Evolutionary conservation across 2,113 vertebrate species (phyloP).

Genomic region (Sander lucioperca): DNA sequence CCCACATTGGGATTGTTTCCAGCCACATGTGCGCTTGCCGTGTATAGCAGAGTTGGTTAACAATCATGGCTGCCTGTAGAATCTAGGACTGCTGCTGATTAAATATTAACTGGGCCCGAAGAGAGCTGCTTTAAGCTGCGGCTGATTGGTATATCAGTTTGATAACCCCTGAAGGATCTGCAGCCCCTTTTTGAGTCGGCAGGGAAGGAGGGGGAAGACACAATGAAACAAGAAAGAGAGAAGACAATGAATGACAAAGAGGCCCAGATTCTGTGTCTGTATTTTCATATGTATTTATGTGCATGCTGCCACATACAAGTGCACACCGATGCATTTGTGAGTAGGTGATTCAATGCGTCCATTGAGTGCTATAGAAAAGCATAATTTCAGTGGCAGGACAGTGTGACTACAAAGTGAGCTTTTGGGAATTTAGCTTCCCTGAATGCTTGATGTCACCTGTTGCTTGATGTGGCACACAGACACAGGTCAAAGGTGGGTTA

Average conservation of each 20-base stretch:
- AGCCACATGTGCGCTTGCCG: constrained; percentile 19
- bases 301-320: constrained; percentile 25
- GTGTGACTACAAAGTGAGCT: constrained; percentile 49
- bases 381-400: constrained; percentile 51
- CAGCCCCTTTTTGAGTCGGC: constrained; percentile 42
- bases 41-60: constrained; percentile 58
- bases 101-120: constrained; percentile 79
- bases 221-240: constrained; percentile 46
- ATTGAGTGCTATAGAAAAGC: constrained; percentile 9
- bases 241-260: constrained; percentile 54
- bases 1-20: constrained; percentile 33
- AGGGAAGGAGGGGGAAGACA: constrained; percentile 35
- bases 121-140: constrained; percentile 73
- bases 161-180: constrained; percentile 74
- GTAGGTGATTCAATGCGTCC: constrained; percentile 21
- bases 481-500: constrained; percentile 33
- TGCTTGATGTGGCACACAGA: constrained; percentile 10
- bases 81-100: constrained; percentile 81
- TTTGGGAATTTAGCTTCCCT: constrained; percentile 67
- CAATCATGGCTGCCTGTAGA: constrained; percentile 72
- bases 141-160: constrained; percentile 77
- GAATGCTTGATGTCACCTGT: constrained; percentile 22
- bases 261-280: constrained; percentile 41
- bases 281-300: constrained; percentile 15
- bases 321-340: constrained; percentile 29